A percentile compares a stretch with the other conserved stretches of the same genome.
Conservation (phyloP, 2,797 vertebrate species). For the Florisuga fusca region DNA sequence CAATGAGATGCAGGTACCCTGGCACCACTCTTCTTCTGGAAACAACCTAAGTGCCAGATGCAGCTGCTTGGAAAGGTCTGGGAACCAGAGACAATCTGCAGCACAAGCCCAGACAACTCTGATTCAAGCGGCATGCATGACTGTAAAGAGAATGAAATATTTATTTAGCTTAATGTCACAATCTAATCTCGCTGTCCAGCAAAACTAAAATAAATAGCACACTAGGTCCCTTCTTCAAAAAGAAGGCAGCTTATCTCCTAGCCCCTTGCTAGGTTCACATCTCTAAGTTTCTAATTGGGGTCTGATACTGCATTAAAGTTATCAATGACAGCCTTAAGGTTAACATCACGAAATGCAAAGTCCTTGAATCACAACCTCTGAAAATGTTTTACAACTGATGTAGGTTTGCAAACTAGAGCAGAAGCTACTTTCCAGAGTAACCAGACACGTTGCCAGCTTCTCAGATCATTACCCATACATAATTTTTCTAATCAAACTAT, state of each 20-base stretch:
- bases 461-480: not conserved
- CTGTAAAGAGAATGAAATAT: not conserved
- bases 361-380: not conserved
- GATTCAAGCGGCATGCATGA: not conserved
- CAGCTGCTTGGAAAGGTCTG: not conserved
- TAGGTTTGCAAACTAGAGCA: not conserved
- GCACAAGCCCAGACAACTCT: not conserved
- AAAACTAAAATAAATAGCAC: not conserved
- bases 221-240: not conserved
- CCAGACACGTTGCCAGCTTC: not conserved
- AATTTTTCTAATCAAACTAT: not conserved
- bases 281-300: not conserved
- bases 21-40: not conserved
- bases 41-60: not conserved
- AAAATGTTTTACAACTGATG: not conserved
- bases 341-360: not conserved
- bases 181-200: not conserved
- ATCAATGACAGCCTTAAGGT: not conserved
- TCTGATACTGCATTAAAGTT: not conserved
- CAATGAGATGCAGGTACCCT: no score
- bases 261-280: not conserved
- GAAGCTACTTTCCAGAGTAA: not conserved
- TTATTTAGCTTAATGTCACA: not conserved
- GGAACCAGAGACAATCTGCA: not conserved
- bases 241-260: not conserved